Conservation (phyloP, 2,888 invertebrate species). For the Lacanobia wlatinum region DNA sequence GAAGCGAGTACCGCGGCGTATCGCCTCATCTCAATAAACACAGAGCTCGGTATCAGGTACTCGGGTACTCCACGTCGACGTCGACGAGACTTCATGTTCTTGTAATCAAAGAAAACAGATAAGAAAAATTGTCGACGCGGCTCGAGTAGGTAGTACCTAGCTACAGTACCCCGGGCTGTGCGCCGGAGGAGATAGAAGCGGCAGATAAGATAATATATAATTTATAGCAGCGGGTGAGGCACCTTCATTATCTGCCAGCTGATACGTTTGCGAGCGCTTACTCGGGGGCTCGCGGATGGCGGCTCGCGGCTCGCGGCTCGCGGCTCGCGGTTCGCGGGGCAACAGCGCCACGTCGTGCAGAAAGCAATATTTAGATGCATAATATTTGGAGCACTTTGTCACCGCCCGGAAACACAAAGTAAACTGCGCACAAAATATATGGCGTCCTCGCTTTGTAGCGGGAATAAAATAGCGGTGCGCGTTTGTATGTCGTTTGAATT, state of each 20-base stretch:
- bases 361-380: constrained; percentile 16
- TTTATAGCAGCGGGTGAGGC: constrained; percentile 24
- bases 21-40: constrained; percentile 17
- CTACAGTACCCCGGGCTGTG: neutral
- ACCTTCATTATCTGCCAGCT: constrained; percentile 23
- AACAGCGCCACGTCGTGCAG: neutral
- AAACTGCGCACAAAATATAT: constrained; percentile 11
- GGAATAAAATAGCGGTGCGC: constrained; percentile 3
- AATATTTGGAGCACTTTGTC: constrained; percentile 33
- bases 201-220: constrained; percentile 40
- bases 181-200: constrained; percentile 1
- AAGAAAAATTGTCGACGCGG: constrained; percentile 22
- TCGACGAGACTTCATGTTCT: constrained; percentile 19
- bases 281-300: neutral
- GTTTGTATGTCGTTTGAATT: neutral
- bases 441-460: constrained; percentile 5
- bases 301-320: neutral
- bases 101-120: constrained; percentile 41
- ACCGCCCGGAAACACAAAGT: constrained; percentile 18
- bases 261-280: constrained; percentile 16
- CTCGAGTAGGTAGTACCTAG: neutral
- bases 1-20: constrained; percentile 4
- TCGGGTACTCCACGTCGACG: neutral
- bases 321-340: neutral
- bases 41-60: constrained; percentile 11